Conservation (phyloP, 2,797 vertebrate genomes). For the Alfaro cultratus region DNA sequence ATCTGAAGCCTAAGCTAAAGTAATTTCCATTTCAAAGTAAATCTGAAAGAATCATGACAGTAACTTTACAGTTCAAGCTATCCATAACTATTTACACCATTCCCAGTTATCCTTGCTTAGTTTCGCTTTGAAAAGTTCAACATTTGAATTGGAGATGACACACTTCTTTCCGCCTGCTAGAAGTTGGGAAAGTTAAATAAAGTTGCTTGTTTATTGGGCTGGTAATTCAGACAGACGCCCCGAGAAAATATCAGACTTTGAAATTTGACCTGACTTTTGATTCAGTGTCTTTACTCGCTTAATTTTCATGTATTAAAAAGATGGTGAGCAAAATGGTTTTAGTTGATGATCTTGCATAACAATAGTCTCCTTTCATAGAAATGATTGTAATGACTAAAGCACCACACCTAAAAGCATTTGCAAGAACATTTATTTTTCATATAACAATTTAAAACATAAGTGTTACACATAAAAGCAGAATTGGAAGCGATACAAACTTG, state of each 20-base stretch:
- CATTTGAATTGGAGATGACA: neutral
- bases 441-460: conserved; percentile 46
- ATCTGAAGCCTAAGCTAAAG: neutral
- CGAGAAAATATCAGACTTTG: neutral
- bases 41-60: neutral
- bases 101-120: neutral
- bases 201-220: neutral
- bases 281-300: neutral
- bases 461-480: conserved; percentile 25
- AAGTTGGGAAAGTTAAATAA: neutral
- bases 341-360: neutral
- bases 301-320: neutral
- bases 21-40: neutral
- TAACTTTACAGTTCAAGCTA: neutral
- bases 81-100: neutral
- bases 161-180: neutral
- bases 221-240: neutral
- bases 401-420: conserved; percentile 30
- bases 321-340: neutral
- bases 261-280: neutral
- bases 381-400: neutral
- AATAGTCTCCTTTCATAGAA: neutral
- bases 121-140: neutral
- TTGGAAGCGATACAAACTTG: conserved; percentile 3
- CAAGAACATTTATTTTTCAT: conserved; percentile 76